Conservation (phyloP, 1,140 invertebrate genomes). For the Halotydeus destructor region DNA sequence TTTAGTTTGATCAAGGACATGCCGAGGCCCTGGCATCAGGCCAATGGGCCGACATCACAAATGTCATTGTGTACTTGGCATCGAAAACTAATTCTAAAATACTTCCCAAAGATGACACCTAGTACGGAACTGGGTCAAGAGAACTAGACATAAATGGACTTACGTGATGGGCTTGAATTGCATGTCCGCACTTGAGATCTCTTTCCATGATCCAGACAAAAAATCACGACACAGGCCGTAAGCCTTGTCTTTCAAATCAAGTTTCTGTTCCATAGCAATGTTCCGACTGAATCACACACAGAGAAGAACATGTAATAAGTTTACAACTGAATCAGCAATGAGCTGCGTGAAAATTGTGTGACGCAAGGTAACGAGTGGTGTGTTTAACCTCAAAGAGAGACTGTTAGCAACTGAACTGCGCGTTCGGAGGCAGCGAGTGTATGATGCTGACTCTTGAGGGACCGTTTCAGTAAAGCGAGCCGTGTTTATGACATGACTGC, state of each 20-base stretch:
- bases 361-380: too few relatives aligned
- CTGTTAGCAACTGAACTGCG: too few relatives aligned
- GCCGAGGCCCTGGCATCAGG: background rate
- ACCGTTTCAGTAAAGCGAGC: too few relatives aligned
- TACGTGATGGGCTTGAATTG: constrained; percentile 59
- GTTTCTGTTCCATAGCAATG: too few relatives aligned
- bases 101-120: background rate
- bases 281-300: too few relatives aligned
- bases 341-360: too few relatives aligned
- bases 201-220: constrained; percentile 63
- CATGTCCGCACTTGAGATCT: constrained; percentile 45
- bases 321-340: too few relatives aligned
- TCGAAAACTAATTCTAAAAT: background rate
- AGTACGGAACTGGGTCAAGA: background rate
- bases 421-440: too few relatives aligned
- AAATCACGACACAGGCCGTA: constrained; percentile 64
- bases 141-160: constrained; percentile 15
- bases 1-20: background rate
- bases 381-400: too few relatives aligned
- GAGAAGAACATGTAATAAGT: too few relatives aligned
- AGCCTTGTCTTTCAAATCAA: constrained; percentile 54
- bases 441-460: too few relatives aligned
- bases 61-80: background rate
- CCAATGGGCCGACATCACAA: background rate
- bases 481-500: too few relatives aligned